Evolutionary conservation across 2,888 invertebrate genomes (phyloP).

Genomic region (Heteropelma amictum): DNA sequence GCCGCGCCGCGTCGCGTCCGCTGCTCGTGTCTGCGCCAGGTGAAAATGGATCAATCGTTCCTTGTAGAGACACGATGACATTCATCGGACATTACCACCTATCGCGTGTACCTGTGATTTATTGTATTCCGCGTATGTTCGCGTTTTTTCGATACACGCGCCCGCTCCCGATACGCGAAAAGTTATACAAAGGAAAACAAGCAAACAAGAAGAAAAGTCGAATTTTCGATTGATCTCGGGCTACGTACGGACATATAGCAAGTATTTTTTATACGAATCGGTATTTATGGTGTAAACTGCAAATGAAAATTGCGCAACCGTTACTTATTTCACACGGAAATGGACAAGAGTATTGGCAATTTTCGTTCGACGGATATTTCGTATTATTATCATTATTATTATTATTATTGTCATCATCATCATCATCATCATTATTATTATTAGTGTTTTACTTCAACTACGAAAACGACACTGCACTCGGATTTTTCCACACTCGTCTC

Average conservation of each 20-base stretch:
- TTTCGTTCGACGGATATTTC: too few species aligned
- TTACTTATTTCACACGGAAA: slow-evolving; percentile 16
- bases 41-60: slow-evolving; percentile 33
- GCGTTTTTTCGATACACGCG: neutral
- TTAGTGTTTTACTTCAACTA: too few species aligned
- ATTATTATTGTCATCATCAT: too few species aligned
- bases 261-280: slow-evolving; percentile 65
- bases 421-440: too few species aligned
- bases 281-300: slow-evolving; percentile 39
- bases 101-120: slow-evolving; percentile 49
- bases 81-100: slow-evolving; percentile 6
- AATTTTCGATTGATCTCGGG: slow-evolving; percentile 33
- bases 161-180: too few species aligned
- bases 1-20: neutral
- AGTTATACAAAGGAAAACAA: too few species aligned
- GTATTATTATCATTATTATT: too few species aligned
- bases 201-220: too few species aligned
- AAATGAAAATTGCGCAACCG: slow-evolving; percentile 15
- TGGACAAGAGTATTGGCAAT: neutral
- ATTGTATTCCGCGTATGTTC: slow-evolving; percentile 38
- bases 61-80: slow-evolving; percentile 26
- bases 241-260: slow-evolving; percentile 17
- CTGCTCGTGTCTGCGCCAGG: slow-evolving; percentile 4
- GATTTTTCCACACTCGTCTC: too few species aligned
- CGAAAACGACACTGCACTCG: too few species aligned